Evolutionary conservation across 64 coral and sea anemone species (phyloP).

Genomic region (Montipora sp.): DNA sequence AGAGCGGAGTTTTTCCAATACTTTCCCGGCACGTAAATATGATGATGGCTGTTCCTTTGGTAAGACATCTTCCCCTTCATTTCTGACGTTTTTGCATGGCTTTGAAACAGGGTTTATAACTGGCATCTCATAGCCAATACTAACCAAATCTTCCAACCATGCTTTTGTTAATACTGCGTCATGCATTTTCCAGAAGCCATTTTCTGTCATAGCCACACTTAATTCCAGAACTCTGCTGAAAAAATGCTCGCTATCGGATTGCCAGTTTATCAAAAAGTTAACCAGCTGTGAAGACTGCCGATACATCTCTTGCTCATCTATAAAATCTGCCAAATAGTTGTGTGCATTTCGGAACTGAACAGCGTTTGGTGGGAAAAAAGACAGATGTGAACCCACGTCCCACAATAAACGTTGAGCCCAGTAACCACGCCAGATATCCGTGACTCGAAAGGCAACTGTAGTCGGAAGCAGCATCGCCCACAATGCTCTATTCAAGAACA

Average conservation of each 20-base stretch:
- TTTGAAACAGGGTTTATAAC: not conserved
- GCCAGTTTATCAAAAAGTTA: conserved; percentile 66
- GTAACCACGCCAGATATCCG: conserved; percentile 84
- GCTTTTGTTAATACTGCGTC: conserved; percentile 74
- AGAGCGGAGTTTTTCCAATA: not conserved
- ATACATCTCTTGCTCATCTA: no score
- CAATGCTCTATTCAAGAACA: conserved; percentile 64
- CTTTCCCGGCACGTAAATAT: conserved; percentile 28
- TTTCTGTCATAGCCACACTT: conserved; percentile 42
- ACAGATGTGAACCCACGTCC: conserved; percentile 70
- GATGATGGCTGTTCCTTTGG: conserved; percentile 46
- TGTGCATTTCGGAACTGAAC: conserved; percentile 59
- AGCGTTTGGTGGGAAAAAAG: conserved; percentile 83
- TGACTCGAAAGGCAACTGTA: conserved; percentile 56
- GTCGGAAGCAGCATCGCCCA: conserved; percentile 64
- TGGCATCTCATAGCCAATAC: conserved; percentile 76
- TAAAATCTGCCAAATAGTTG: no score
- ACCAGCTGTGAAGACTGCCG: conserved; percentile 63
- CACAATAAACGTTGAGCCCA: conserved; percentile 66
- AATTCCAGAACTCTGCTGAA: conserved; percentile 68
- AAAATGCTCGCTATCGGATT: conserved; percentile 42
- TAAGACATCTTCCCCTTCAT: not conserved
- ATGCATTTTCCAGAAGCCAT: conserved; percentile 51
- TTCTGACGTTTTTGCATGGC: conserved; percentile 5
- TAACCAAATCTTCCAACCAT: conserved; percentile 65